Base-by-base conservation (phyloP, 1,140 invertebrate species). In the Aphis craccivora region DNA sequence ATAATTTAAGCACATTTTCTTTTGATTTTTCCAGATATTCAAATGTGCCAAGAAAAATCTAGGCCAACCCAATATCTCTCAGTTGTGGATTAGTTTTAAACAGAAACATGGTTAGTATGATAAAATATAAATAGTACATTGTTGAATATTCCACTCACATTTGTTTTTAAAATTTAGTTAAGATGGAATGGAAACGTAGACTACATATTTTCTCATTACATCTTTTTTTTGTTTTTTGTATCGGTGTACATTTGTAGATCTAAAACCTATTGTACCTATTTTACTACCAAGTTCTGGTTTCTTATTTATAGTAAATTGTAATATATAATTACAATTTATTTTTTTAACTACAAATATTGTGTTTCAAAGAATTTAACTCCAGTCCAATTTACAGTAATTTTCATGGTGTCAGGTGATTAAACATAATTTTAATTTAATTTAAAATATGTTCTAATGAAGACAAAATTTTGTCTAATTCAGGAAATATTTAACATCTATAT, bases 61-160 rank as follows among this genome's bases (percentile, higher is more conserved):
- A 11, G 90, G 90, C 7, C 9, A 45, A 18, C 90, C 90, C 0
- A 91, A 91, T 45, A 45, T 91, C 1, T 45, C 40, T 45, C 35
- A 76, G 55, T 22, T 91, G 55, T 91, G 90, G 90, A 25, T 76
- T 20, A 40, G 45, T 76, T 91, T 76, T 67, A 91, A 45, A 91
- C 22, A 91, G 35, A 18, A 40, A 91, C 40, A 86, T 45, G 40
- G 25, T n/a, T 23, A 35, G 90, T 91, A 55, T 60, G 14, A 40
- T 86, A 45, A 2, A 86, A 43, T 45, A 1, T 23, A 86, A 4
- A 45, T 43, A 43, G 25, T 30, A 43, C 11, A 84, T 43, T 84
- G 35, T 84, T 83, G 20, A 23, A 83, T 20, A 23, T 37, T 83
- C 6, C 0, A 83, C 22, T 37, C 11, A 40, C 22, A 35, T 22